Percentiles rank a stretch among this genome's conserved stretches.
phyloP scores from a whole-genome alignment of 2,888 invertebrate genomes.

The Dusona sp. region DNA sequence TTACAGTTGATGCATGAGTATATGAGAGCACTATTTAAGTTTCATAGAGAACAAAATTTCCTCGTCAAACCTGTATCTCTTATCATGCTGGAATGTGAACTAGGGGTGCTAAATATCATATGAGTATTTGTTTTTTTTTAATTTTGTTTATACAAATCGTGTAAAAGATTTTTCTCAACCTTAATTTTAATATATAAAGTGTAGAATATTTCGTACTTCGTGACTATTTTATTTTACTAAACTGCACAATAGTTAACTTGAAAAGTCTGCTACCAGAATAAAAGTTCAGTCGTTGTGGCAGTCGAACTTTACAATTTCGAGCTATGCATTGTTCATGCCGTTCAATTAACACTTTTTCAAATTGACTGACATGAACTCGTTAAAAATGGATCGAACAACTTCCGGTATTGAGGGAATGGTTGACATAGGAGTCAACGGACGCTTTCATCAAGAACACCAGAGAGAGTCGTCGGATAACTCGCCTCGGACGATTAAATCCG shows the following conservation, averaged over 20 bases:
- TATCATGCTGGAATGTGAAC: background rate
- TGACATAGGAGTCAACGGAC: conserved; percentile 15
- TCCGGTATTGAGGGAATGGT: conserved; percentile 6
- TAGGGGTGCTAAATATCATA: background rate
- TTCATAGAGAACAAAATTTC: conserved; percentile 30
- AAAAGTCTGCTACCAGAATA: background rate
- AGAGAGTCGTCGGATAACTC: conserved; percentile 38
- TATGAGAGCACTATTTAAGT: conserved; percentile 16
- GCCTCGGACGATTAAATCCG: conserved; percentile 64
- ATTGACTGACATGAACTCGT: background rate
- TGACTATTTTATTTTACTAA: background rate
- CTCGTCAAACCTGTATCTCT: background rate
- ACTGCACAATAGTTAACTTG: too few relatives aligned
- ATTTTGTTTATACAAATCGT: background rate
- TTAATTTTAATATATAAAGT: background rate
- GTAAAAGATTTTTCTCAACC: background rate
- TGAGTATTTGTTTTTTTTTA: too few relatives aligned
- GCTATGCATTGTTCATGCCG: background rate
- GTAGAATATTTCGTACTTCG: background rate
- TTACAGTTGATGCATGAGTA: conserved; percentile 20
- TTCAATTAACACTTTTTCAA: background rate
- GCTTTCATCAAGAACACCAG: conserved; percentile 13
- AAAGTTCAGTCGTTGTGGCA: background rate
- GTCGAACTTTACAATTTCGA: background rate
- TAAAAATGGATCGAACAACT: conserved; percentile 19